These are phyloP conservation scores for Tethya wilhelma DNA, from an alignment of 37 sponge, comb jelly and placozoan species.

Conservation along the genomic window DNA sequence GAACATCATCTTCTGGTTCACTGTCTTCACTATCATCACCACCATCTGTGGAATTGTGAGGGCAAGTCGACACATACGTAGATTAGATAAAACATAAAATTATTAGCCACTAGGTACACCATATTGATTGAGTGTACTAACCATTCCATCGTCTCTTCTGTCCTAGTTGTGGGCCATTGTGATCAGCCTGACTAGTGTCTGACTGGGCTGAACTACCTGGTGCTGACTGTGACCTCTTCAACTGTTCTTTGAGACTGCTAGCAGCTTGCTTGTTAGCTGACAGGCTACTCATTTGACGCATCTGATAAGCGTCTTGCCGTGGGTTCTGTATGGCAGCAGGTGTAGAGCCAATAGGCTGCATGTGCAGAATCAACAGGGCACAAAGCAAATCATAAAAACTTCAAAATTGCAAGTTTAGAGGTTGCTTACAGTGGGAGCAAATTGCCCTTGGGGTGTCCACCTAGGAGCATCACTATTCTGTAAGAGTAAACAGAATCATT, in stretches of 20 bases:
- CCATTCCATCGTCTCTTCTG: no score
- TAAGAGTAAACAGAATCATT: background rate
- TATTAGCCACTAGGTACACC: no score
- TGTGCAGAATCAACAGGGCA: background rate
- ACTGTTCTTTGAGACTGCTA: conserved; percentile 21
- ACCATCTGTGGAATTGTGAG: no score
- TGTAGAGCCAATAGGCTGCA: conserved; percentile 13
- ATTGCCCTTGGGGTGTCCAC: conserved; percentile 55
- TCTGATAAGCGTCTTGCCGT: conserved; percentile 77
- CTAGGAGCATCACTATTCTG: conserved; percentile 37
- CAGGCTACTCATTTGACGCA: conserved; percentile 37
- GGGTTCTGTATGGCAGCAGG: conserved; percentile 43
- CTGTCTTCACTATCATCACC: conserved; percentile 28
- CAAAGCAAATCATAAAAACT: background rate
- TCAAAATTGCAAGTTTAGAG: background rate
- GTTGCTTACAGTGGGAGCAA: conserved; percentile 62
- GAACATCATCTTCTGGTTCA: conserved; percentile 60
- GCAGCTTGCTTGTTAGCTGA: conserved; percentile 70
- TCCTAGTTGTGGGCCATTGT: no score
- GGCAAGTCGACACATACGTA: no score
- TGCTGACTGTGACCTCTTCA: conserved; percentile 48
- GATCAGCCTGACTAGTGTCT: no score
- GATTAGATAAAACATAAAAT: no score
- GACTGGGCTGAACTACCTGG: conserved; percentile 12
- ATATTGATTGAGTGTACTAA: no score